Evolutionary conservation across 2,888 invertebrate genomes (phyloP).

Genomic region (Lasioglossum leucozonium): DNA sequence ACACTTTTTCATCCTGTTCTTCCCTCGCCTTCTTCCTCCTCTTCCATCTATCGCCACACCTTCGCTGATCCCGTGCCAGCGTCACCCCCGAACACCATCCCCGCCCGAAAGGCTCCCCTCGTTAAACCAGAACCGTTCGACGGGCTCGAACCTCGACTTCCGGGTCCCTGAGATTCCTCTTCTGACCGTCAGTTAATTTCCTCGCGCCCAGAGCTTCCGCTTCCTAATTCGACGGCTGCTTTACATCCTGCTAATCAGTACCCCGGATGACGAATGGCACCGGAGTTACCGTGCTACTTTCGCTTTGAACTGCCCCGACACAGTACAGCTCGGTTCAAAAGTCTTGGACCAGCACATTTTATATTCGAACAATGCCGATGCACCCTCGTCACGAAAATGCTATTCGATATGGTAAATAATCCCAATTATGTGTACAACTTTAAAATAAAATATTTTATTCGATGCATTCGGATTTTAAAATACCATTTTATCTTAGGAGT

Average conservation of each 20-base stretch:
- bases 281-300: conserved; percentile 8
- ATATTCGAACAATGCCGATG: too few species aligned
- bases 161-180: conserved; percentile 21
- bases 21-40: background rate
- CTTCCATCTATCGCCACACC: conserved; percentile 12
- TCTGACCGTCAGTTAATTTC: conserved; percentile 24
- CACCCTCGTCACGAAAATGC: too few species aligned
- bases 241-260: conserved; percentile 16
- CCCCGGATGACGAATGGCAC: background rate
- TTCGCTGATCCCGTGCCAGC: conserved; percentile 37
- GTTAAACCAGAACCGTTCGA: conserved; percentile 39
- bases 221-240: conserved; percentile 35
- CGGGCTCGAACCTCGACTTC: conserved; percentile 24
- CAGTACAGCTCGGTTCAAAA: background rate
- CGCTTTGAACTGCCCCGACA: too few species aligned
- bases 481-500: too few species aligned
- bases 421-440: too few species aligned
- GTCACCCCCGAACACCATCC: conserved; percentile 9
- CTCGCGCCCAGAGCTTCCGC: conserved; percentile 25
- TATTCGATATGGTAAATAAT: too few species aligned
- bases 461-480: too few species aligned
- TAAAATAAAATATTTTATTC: too few species aligned
- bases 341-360: too few species aligned
- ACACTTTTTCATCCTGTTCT: conserved; percentile 39
- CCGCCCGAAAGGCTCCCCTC: conserved; percentile 28